Evolutionary conservation across 2,797 vertebrate genomes (phyloP).

Genomic region (Fundulus diaphanus): DNA sequence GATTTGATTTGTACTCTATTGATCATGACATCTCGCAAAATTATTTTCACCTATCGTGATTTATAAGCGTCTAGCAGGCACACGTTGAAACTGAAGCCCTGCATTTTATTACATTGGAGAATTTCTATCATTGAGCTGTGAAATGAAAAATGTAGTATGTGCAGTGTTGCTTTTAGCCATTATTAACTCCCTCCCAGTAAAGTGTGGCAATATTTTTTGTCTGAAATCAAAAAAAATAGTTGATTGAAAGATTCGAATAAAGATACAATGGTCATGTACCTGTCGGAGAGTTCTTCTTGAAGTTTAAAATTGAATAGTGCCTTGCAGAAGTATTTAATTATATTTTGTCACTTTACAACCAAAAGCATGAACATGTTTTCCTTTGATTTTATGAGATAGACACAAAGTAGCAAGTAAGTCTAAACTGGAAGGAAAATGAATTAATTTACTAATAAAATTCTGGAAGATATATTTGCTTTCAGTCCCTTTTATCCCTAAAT

Average conservation of each 20-base stretch:
- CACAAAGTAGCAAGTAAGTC: background rate
- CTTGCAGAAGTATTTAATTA: background rate
- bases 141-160: conserved; percentile 61
- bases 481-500: background rate
- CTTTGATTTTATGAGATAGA: background rate
- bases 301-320: background rate
- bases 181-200: background rate
- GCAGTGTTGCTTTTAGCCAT: conserved; percentile 36
- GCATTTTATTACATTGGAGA: conserved; percentile 36
- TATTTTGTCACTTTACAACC: background rate
- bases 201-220: conserved; percentile 5
- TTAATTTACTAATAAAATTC: background rate
- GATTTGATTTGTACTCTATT: conserved; percentile 73
- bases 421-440: background rate
- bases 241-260: background rate
- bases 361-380: background rate
- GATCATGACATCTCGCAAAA: conserved; percentile 57
- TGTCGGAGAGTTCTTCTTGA: too few relatives aligned
- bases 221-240: conserved; percentile 8
- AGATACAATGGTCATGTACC: background rate
- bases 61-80: conserved; percentile 51
- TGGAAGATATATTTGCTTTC: background rate
- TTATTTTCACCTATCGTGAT: conserved; percentile 72
- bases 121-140: conserved; percentile 54
- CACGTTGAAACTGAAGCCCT: conserved; percentile 37